phyloP scores from a whole-genome alignment of 2,888 invertebrate genomes.

The Tetheella fluctuosa region DNA sequence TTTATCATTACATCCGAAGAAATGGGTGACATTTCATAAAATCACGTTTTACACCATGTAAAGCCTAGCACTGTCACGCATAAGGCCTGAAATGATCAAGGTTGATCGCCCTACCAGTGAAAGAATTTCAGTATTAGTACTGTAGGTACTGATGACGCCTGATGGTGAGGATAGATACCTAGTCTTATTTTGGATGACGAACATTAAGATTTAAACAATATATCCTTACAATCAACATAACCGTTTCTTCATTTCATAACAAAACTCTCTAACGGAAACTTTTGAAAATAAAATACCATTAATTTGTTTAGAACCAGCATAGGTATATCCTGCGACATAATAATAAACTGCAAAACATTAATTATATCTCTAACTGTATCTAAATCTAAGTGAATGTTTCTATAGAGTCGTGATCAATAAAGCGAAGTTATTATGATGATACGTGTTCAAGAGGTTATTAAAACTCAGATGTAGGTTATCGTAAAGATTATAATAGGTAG shows the following conservation, averaged over 20 bases:
- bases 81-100: too few relatives aligned
- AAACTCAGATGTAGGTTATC: constrained; percentile 17
- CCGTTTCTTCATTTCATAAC: neutral
- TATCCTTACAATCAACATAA: too few relatives aligned
- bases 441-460: constrained; percentile 11
- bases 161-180: too few relatives aligned
- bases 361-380: neutral
- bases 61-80: too few relatives aligned
- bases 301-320: neutral
- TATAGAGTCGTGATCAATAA: neutral
- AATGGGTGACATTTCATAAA: too few relatives aligned
- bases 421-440: constrained; percentile 3
- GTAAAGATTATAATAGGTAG: constrained; percentile 21
- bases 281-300: neutral
- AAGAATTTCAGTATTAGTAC: too few relatives aligned
- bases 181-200: too few relatives aligned
- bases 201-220: too few relatives aligned
- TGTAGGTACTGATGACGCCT: too few relatives aligned
- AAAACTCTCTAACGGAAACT: neutral
- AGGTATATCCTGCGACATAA: neutral
- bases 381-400: neutral
- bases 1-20: too few relatives aligned
- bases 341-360: neutral
- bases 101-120: too few relatives aligned
- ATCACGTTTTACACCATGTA: too few relatives aligned